phyloP scores from a whole-genome alignment of 2,888 invertebrate species.

The Adelphocoris suturalis region DNA sequence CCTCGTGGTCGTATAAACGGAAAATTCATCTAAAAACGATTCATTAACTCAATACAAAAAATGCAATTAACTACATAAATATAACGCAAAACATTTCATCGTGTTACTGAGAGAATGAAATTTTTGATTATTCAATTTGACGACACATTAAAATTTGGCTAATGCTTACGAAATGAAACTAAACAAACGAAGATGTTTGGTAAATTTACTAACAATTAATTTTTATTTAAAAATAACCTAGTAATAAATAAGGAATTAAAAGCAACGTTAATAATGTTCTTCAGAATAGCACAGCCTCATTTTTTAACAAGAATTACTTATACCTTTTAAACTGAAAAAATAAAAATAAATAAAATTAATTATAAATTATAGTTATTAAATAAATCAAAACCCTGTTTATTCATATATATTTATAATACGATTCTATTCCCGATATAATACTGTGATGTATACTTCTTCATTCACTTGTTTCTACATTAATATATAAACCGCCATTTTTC shows the following conservation, averaged over 20 bases:
- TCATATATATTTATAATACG: neutral
- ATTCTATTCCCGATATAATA: conserved; percentile 41
- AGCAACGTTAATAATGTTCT: conserved; percentile 48
- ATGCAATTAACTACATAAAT: neutral
- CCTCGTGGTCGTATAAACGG: no score
- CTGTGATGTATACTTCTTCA: conserved; percentile 55
- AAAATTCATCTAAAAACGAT: no score
- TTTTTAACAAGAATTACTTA: neutral
- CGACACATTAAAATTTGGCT: conserved; percentile 6
- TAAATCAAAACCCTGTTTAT: conserved; percentile 30
- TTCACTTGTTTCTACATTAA: conserved; percentile 3
- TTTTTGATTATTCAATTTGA: neutral
- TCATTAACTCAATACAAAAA: neutral
- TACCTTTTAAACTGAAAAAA: neutral
- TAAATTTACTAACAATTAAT: neutral
- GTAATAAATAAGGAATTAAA: conserved; percentile 52
- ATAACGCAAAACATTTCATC: no score
- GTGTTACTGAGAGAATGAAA: neutral
- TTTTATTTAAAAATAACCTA: neutral
- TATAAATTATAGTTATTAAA: no score
- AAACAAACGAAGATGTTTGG: neutral
- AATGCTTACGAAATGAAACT: neutral
- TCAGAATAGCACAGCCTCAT: conserved; percentile 50
- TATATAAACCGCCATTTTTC: neutral
- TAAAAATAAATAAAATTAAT: no score